Conservation (phyloP, 2,888 invertebrate species). For the Tipula confusa region DNA sequence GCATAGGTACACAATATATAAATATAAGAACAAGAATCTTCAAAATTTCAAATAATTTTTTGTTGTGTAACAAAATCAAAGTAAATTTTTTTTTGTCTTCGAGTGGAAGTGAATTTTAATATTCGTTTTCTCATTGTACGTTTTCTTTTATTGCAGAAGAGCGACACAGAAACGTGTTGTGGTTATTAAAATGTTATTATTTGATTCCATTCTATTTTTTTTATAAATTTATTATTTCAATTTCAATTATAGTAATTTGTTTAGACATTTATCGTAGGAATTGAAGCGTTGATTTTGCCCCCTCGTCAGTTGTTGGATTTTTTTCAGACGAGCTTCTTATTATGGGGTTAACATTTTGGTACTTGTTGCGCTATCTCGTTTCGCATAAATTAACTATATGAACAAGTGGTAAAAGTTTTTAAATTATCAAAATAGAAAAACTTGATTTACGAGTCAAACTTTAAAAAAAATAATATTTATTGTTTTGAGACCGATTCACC, state of each 20-base stretch:
- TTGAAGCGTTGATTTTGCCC: not conserved
- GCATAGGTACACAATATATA: not conserved
- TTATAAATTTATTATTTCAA: not conserved
- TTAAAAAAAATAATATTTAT: no score
- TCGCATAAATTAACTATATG: no score
- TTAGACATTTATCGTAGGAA: not conserved
- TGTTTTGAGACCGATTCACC: not conserved
- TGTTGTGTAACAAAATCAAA: not conserved
- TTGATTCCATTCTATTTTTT: not conserved
- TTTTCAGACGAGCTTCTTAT: no score
- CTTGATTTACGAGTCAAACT: no score
- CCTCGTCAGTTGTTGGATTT: no score
- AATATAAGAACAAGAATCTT: not conserved
- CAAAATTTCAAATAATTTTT: not conserved
- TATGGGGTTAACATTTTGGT: no score
- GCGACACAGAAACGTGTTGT: not conserved
- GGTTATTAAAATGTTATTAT: not conserved
- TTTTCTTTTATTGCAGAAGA: not conserved
- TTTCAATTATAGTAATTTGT: not conserved
- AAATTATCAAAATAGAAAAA: no score
- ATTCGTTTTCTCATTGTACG: no score
- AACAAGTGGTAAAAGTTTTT: no score
- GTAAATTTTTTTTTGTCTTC: not conserved
- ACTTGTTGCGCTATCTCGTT: no score
- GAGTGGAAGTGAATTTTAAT: not conserved